Base-by-base conservation (phyloP, 2,113 vertebrate genomes). In the Heterotilapia buettikoferi region DNA sequence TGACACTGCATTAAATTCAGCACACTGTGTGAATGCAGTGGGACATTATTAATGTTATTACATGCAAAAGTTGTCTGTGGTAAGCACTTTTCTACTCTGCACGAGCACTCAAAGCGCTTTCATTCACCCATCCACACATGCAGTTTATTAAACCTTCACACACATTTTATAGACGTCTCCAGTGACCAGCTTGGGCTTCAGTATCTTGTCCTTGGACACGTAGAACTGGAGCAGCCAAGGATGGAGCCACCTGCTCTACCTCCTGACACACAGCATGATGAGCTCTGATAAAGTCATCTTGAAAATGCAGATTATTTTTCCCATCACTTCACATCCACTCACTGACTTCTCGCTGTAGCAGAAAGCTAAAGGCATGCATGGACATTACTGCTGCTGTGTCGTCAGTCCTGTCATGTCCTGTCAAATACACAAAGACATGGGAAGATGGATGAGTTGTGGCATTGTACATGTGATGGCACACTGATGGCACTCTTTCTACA, bases 381-480 rank as follows among this genome's bases (percentile, higher is more conserved):
- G 89, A 81, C 80, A 54, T 90, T 87, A 88, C 47, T 81, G 84
- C 82, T 90, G 92, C 86, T 52, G 83, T 82, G 88, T 90, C 87
- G 45, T 85, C 86, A 84, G 36, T 90, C 68, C 89, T 86, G 86
- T 87, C 89, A 56, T 86, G 86, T 91, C 59, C 91, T 73, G 87
- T 87, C 85, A 36, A 6, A 63, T 68, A 86, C 24, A 92, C 82
- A 94, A 94, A 93, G 86, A 87, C 85, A 26, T 4, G 2, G 31
- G 52, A 50, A 87, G 86, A 90, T 86, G 85, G 89, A 89, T 3
- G 88, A 89, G 38, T 1, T 4, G 10, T 57, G n/a, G 82, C 84
- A 78, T 82, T 85, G 82, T 78, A 26, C 47, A 43, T 61, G 57
- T 76, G 61, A 85, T 4, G 52, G 83, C 31, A 31, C 61, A 50